Percentiles rank a stretch among this genome's conserved stretches.
phyloP scores from a whole-genome alignment of 2,888 invertebrate species.

The Dilophus febrilis region DNA sequence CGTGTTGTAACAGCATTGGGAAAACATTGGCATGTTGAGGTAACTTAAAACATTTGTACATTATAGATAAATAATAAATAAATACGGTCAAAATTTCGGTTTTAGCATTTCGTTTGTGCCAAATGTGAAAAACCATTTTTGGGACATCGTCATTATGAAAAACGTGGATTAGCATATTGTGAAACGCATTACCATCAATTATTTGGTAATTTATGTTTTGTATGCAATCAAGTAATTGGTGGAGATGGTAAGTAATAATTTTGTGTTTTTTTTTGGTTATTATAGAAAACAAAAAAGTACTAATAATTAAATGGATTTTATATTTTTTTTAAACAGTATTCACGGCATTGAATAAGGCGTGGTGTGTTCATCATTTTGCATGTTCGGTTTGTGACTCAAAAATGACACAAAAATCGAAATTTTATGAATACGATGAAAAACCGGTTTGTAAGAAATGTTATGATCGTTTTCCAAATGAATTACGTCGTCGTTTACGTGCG shows the following conservation, averaged over 20 bases:
- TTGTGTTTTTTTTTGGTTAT: too few species aligned
- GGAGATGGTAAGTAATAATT: slow-evolving; percentile 66
- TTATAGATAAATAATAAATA: neutral
- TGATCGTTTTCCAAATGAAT: slow-evolving; percentile 86
- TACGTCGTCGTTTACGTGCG: slow-evolving; percentile 78
- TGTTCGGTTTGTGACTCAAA: slow-evolving; percentile 94
- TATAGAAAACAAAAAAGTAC: neutral
- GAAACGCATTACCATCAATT: slow-evolving; percentile 98
- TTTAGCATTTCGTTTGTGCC: slow-evolving; percentile 95
- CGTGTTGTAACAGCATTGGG: slow-evolving; percentile 95
- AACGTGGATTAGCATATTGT: slow-evolving; percentile 95
- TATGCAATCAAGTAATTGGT: slow-evolving; percentile 94
- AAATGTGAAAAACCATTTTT: slow-evolving; percentile 99
- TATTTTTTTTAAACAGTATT: slow-evolving; percentile 50
- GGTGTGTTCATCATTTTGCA: slow-evolving; percentile 98
- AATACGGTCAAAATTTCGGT: slow-evolving; percentile 1
- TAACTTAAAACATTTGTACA: slow-evolving; percentile 28
- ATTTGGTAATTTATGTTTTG: slow-evolving; percentile 96
- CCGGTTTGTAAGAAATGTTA: slow-evolving; percentile 98
- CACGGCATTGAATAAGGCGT: slow-evolving; percentile 94
- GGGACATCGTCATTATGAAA: slow-evolving; percentile 97
- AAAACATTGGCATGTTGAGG: slow-evolving; percentile 97
- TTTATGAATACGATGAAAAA: slow-evolving; percentile 96
- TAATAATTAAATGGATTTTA: slow-evolving; percentile 2
- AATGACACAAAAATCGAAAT: slow-evolving; percentile 92